Evolutionary conservation across 2,888 invertebrate genomes (phyloP).

Genomic region (Boloria selene): DNA sequence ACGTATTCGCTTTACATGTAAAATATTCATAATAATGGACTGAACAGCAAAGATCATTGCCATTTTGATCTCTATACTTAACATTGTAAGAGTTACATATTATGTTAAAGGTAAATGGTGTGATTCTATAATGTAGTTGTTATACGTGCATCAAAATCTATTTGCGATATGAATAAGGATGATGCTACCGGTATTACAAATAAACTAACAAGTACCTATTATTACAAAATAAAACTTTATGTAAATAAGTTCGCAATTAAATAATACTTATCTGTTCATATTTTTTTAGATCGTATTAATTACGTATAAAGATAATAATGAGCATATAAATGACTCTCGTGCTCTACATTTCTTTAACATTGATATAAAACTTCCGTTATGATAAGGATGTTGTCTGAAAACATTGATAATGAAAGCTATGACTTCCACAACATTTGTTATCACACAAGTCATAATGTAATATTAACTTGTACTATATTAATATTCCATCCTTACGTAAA

Average conservation of each 20-base stretch:
- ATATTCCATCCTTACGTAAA: too few species aligned
- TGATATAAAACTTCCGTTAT: constrained; percentile 18
- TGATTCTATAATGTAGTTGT: constrained; percentile 15
- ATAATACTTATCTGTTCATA: background rate
- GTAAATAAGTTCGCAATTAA: background rate
- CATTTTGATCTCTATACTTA: constrained; percentile 16
- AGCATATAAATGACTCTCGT: background rate
- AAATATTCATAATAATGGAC: constrained; percentile 34
- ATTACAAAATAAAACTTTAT: background rate
- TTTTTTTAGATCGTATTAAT: background rate
- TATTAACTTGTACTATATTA: background rate
- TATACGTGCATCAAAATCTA: constrained; percentile 26
- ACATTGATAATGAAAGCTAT: constrained; percentile 13
- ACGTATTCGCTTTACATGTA: constrained; percentile 36
- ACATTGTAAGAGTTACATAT: constrained; percentile 1
- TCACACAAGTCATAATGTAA: background rate
- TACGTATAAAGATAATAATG: background rate
- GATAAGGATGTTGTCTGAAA: constrained; percentile 21
- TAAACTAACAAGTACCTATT: background rate
- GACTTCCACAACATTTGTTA: constrained; percentile 7
- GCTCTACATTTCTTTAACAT: background rate
- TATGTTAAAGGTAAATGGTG: constrained; percentile 1
- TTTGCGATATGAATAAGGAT: constrained; percentile 24
- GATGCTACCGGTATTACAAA: constrained; percentile 2
- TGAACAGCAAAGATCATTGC: constrained; percentile 3